Base-by-base conservation (phyloP, 2,113 vertebrate species). In the Probosciger aterrimus region DNA sequence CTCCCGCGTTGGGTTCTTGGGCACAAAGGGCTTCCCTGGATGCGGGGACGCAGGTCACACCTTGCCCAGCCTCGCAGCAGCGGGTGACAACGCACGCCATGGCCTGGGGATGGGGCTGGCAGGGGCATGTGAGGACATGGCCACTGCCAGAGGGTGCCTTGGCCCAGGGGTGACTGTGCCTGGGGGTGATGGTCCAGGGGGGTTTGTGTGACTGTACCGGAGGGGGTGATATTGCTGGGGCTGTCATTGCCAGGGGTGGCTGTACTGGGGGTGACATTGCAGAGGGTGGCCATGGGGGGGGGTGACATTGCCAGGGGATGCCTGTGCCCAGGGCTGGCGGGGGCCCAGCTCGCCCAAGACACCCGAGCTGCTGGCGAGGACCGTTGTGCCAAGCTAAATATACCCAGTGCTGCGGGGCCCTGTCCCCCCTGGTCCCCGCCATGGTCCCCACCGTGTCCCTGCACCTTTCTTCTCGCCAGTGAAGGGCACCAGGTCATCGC, bases 391-490 rank as follows among this genome's bases (percentile, higher is more conserved):
- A 46, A 77, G 94, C 94, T 96, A 95, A 95, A 95, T 94, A 96
- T 88, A 94, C 94, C 67, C 63, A 0, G 43, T 0, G 6, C 52
- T 14, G 65, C 22, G 5, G 49, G 85, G 84, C 86, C 67, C 63
- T 0, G 15, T 11, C 31, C 43, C 47, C 70, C 44, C 33, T 3
- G 6, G 5, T 22, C 78, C 86, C 86, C 44, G 1, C 49, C 33
- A 1, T 1, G 5, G 4, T 23, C 70, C 47, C 44, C 25, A 2
- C 52, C 4, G 0, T 14, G 20, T 27, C n/a, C 35, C 22, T 20
- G 1, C 82, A 99, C 99, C 99, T 98, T 98, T 99, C 96, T 99
- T 99, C 97, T 99, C 98, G 11, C 99, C 98, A 0, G 99, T 99
- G 97, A 98, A 99, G 92, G 99, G 99, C 93, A 99, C 99, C 95